These are phyloP conservation scores for Panagrolaimus sp. DNA, from an alignment of 1,140 invertebrate species.

Conservation along the genomic window DNA sequence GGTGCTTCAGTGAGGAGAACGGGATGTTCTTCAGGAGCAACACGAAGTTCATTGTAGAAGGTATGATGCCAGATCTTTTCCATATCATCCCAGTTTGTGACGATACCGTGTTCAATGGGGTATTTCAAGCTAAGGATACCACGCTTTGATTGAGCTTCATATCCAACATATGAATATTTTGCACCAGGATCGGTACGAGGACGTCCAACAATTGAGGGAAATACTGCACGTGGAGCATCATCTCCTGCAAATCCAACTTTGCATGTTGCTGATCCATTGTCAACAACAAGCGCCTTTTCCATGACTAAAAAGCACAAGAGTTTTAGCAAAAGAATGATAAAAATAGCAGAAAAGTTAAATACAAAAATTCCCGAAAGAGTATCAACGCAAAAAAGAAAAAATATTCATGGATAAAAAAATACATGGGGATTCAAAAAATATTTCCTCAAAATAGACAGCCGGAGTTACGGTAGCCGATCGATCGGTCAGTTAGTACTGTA, in stretches of 20 bases:
- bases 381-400: no score
- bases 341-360: no score
- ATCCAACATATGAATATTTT: conserved; percentile 91
- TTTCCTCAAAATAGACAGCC: no score
- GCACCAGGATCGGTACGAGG: conserved; percentile 87
- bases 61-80: conserved; percentile 94
- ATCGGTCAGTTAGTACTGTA: no score
- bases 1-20: conserved; percentile 85
- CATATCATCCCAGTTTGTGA: conserved; percentile 95
- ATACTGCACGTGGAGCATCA: conserved; percentile 68
- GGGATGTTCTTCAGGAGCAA: conserved; percentile 86
- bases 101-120: conserved; percentile 88
- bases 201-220: conserved; percentile 67
- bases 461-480: no score
- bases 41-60: conserved; percentile 88
- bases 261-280: conserved; percentile 84
- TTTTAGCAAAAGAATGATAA: no score
- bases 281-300: conserved; percentile 77
- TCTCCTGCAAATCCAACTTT: conserved; percentile 69
- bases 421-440: no score
- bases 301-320: no score
- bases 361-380: no score
- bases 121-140: conserved; percentile 85
- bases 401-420: no score
- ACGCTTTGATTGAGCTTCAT: conserved; percentile 90